Evolutionary conservation across 2,888 invertebrate species (phyloP).

Genomic region (Anthrax anthrax): DNA sequence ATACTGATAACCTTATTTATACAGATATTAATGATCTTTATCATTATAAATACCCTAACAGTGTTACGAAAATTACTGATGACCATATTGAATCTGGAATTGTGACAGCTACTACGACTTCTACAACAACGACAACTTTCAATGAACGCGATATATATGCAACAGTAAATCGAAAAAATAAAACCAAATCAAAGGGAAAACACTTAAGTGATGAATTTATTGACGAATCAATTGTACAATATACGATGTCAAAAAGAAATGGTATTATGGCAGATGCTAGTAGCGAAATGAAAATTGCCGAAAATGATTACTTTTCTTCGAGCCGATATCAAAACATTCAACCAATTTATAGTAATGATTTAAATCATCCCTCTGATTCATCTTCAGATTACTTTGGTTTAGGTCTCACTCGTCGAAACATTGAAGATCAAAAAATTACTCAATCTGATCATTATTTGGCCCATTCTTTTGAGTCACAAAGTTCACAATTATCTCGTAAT

Average conservation of each 20-base stretch:
- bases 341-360: constrained; percentile 25
- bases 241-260: constrained; percentile 26
- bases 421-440: constrained; percentile 23
- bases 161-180: constrained; percentile 34
- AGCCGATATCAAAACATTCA: neutral
- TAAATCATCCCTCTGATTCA: constrained; percentile 31
- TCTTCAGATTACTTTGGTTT: constrained; percentile 31
- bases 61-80: neutral
- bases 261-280: constrained; percentile 13
- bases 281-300: neutral
- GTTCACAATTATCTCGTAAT: constrained; percentile 21
- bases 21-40: constrained; percentile 34
- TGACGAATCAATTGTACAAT: constrained; percentile 30
- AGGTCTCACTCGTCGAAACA: constrained; percentile 20
- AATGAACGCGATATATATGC: constrained; percentile 34
- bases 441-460: constrained; percentile 29
- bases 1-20: constrained; percentile 32
- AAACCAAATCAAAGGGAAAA: constrained; percentile 30
- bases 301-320: constrained; percentile 16
- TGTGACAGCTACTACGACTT: neutral
- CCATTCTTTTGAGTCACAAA: constrained; percentile 29
- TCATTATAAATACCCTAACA: constrained; percentile 22
- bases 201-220: constrained; percentile 34
- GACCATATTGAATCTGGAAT: constrained; percentile 3
- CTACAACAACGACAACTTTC: constrained; percentile 13